Percentiles rank a stretch among this genome's conserved stretches.
These are phyloP conservation scores for Physeter macrocephalus DNA, from an alignment of 2,113 vertebrate species.

Conservation along the genomic window DNA sequence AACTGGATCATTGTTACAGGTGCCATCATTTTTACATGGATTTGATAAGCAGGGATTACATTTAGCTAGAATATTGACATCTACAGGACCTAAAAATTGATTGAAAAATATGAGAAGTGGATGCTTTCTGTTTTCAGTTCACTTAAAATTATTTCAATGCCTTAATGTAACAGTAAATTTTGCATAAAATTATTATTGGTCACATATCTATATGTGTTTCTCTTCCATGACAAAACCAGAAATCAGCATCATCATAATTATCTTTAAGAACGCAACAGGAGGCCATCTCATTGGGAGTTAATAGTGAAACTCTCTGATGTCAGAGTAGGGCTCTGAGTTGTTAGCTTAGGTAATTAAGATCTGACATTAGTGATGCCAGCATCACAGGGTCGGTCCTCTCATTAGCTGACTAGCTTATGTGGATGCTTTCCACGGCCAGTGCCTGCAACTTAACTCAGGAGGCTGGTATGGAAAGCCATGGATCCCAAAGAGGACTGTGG, in stretches of 20 bases:
- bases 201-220: background rate
- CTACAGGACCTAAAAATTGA: constrained; percentile 88
- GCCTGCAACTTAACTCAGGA: background rate
- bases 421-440: background rate
- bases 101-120: background rate
- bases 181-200: background rate
- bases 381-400: background rate
- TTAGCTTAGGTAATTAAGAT: background rate
- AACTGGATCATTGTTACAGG: constrained; percentile 94
- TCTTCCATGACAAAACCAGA: background rate
- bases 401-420: background rate
- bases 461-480: background rate
- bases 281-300: background rate
- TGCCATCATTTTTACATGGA: constrained; percentile 97
- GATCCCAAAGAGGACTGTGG: background rate
- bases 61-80: constrained; percentile 93
- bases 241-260: background rate
- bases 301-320: background rate
- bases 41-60: constrained; percentile 97
- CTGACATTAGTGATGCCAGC: background rate
- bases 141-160: background rate
- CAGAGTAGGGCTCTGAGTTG: background rate
- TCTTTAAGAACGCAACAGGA: background rate
- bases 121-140: background rate
- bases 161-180: background rate